Evolutionary conservation across 2,888 invertebrate species (phyloP).

Genomic region (Amiota mariae): DNA sequence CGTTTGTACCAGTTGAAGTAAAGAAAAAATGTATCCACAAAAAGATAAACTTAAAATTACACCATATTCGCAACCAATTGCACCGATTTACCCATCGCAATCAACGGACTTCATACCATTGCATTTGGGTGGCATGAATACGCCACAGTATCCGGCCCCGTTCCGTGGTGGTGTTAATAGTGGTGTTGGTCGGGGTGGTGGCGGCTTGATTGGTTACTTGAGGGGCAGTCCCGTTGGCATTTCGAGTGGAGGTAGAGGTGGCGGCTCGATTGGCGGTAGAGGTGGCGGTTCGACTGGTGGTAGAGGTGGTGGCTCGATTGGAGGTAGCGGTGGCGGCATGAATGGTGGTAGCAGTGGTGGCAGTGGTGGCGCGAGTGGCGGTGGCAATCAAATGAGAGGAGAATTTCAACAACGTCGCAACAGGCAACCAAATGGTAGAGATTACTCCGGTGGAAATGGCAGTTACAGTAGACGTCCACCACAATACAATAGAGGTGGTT

Average conservation of each 20-base stretch:
- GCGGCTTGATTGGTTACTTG: too few species aligned
- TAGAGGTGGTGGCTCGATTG: too few species aligned
- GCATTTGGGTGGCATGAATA: slow-evolving; percentile 56
- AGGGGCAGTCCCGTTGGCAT: too few species aligned
- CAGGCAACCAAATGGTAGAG: slow-evolving; percentile 35
- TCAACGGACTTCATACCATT: slow-evolving; percentile 62
- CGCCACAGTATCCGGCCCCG: neutral
- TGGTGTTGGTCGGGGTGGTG: slow-evolving; percentile 43
- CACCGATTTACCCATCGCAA: slow-evolving; percentile 68
- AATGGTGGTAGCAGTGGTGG: too few species aligned
- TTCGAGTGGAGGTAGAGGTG: too few species aligned
- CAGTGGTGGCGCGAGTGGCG: slow-evolving; percentile 39
- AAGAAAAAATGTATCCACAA: slow-evolving; percentile 55
- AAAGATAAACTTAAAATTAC: slow-evolving; percentile 54
- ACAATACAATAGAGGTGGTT: neutral
- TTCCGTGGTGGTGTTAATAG: slow-evolving; percentile 1
- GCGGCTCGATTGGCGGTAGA: too few species aligned
- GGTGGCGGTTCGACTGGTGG: too few species aligned
- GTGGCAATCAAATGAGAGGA: slow-evolving; percentile 36
- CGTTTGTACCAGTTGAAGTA: too few species aligned
- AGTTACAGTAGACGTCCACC: neutral
- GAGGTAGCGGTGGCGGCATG: too few species aligned
- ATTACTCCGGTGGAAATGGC: neutral
- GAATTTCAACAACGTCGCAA: slow-evolving; percentile 47
- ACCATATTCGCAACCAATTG: slow-evolving; percentile 55